Percentiles rank a stretch among this genome's conserved stretches.
Evolutionary conservation across 2,113 vertebrate genomes (phyloP).

Genomic region (Zosterops pallidus): DNA sequence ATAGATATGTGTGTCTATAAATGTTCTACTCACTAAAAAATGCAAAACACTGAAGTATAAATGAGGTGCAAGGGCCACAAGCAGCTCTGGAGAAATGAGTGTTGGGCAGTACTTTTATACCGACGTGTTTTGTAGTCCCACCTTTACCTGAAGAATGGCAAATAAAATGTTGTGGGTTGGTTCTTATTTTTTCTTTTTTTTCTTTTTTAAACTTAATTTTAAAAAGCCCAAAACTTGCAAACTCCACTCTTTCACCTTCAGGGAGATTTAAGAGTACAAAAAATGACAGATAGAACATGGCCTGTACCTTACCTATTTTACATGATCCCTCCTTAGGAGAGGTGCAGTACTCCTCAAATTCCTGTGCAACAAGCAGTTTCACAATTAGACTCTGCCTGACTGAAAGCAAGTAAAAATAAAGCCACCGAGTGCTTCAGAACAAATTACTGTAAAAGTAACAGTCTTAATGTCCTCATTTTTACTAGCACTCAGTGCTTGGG

Average conservation of each 20-base stretch:
- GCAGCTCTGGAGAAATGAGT: background rate
- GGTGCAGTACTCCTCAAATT: background rate
- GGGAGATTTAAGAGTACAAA: background rate
- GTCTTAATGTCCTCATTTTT: background rate
- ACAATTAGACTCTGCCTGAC: background rate
- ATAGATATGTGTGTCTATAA: no score
- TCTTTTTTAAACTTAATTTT: background rate
- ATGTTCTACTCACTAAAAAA: background rate
- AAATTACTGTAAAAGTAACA: background rate
- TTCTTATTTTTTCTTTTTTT: background rate
- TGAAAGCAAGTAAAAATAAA: constrained; percentile 2
- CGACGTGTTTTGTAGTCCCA: background rate
- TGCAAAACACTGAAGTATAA: background rate
- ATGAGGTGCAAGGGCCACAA: background rate
- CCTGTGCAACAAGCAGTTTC: background rate
- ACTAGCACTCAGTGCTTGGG: background rate
- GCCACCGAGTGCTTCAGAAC: background rate
- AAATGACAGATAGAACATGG: background rate
- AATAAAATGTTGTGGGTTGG: background rate
- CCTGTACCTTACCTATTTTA: background rate
- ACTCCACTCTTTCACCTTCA: background rate
- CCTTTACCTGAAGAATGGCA: background rate
- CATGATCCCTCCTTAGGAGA: background rate
- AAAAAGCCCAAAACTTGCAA: background rate
- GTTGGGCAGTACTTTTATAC: background rate